Conservation (phyloP, 2,113 vertebrate species). For the Sitta europaea region DNA sequence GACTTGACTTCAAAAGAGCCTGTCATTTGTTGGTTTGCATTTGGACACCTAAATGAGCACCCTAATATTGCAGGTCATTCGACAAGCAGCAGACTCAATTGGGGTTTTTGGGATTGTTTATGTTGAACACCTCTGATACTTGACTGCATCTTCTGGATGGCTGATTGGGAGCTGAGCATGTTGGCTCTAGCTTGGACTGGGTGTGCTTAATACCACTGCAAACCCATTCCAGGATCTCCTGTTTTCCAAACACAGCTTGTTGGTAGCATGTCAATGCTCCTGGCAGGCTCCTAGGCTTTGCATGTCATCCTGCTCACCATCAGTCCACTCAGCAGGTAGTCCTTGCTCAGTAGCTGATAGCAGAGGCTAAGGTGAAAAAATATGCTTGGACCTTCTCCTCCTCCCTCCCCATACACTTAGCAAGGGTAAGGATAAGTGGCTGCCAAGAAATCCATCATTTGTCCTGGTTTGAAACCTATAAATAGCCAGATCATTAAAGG, state of each 20-base stretch:
- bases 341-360: neutral
- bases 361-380: neutral
- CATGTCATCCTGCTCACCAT: neutral
- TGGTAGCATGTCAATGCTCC: fast-evolving
- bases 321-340: neutral
- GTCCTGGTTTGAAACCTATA: neutral
- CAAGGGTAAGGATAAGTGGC: neutral
- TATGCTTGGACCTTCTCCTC: neutral
- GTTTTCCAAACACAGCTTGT: neutral
- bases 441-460: neutral
- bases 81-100: neutral
- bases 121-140: neutral
- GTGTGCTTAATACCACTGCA: neutral
- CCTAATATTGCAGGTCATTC: neutral
- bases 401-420: neutral
- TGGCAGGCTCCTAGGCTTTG: neutral
- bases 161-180: neutral
- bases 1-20: neutral
- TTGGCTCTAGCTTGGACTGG: neutral
- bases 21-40: neutral
- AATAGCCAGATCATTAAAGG: slow-evolving; percentile 26
- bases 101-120: neutral
- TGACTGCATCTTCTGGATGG: neutral
- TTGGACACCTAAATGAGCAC: neutral
- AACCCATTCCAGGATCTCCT: neutral